These are phyloP conservation scores for Colistium nudipinnis DNA, from an alignment of 2,113 vertebrate genomes.

Conservation along the genomic window DNA sequence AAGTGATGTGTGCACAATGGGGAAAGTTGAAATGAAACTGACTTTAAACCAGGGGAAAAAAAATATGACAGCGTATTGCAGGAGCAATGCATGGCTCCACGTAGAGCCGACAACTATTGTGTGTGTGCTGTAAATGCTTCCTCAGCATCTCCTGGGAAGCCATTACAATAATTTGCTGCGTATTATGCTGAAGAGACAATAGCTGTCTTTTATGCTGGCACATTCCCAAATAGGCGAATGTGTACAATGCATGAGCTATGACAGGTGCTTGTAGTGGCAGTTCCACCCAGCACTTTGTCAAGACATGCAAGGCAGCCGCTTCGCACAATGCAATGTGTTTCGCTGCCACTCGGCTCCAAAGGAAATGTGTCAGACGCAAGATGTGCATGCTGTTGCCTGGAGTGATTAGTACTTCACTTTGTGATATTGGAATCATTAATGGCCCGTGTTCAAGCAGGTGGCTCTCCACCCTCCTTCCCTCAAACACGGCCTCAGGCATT, in stretches of 20 bases:
- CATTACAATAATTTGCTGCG: slow-evolving; percentile 43
- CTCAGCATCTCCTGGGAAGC: slow-evolving; percentile 43
- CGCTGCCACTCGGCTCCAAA: not conserved
- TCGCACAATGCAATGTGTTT: slow-evolving; percentile 9
- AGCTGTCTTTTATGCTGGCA: slow-evolving; percentile 1
- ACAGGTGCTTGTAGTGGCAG: slow-evolving; percentile 32
- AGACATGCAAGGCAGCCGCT: slow-evolving; percentile 4
- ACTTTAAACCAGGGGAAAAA: not conserved
- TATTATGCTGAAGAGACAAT: slow-evolving; percentile 29
- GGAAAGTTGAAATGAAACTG: not conserved
- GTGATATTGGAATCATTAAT: not conserved
- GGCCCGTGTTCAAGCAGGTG: slow-evolving; percentile 13
- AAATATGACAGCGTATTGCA: not conserved
- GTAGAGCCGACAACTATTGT: slow-evolving; percentile 9
- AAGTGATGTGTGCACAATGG: too few species aligned
- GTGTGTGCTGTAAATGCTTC: slow-evolving; percentile 30
- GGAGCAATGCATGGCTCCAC: not conserved
- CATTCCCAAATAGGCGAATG: slow-evolving; percentile 32
- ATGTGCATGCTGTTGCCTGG: not conserved
- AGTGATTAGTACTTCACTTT: slow-evolving; percentile 4
- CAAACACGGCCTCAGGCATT: slow-evolving; percentile 25
- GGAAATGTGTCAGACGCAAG: slow-evolving; percentile 5
- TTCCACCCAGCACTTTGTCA: slow-evolving; percentile 10
- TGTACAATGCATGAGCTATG: slow-evolving; percentile 10
- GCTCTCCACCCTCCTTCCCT: slow-evolving; percentile 18